A percentile compares a stretch with the other conserved stretches of the same genome.
phyloP scores from a whole-genome alignment of 2,113 vertebrate genomes.

The Mungos mungo region DNA sequence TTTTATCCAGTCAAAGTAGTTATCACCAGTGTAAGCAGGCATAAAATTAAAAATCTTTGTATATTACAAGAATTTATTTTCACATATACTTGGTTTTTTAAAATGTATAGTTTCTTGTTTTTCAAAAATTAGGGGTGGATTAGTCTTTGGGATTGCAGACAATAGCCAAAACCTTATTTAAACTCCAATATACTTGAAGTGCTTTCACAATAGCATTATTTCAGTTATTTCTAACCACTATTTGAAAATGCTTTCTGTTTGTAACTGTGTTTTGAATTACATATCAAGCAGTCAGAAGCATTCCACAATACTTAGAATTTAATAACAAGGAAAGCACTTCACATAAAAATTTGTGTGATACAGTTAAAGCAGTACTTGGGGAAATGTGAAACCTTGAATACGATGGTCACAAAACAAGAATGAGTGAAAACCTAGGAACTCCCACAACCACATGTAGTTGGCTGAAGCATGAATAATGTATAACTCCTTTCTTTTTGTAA shows the following conservation, averaged over 20 bases:
- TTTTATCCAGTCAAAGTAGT: conserved; percentile 2
- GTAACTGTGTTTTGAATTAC: conserved; percentile 53
- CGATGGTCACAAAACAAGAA: neutral
- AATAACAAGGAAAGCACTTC: conserved; percentile 46
- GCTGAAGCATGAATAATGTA: neutral
- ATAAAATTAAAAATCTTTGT: conserved; percentile 43
- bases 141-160: conserved; percentile 46
- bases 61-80: conserved; percentile 39
- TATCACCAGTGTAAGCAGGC: neutral
- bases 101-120: conserved; percentile 38
- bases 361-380: neutral
- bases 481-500: neutral
- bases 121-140: conserved; percentile 6
- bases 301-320: conserved; percentile 52
- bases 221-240: conserved; percentile 54
- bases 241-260: conserved; percentile 64
- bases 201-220: conserved; percentile 29
- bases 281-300: conserved; percentile 45
- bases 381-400: conserved; percentile 30
- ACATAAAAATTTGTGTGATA: conserved; percentile 49
- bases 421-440: neutral
- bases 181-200: conserved; percentile 45
- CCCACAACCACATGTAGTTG: neutral
- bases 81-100: neutral
- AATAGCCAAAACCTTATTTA: conserved; percentile 60